Percentiles rank a stretch among this genome's conserved stretches.
Evolutionary conservation across 2,888 invertebrate genomes (phyloP).

Genomic region (Amiota mariae): DNA sequence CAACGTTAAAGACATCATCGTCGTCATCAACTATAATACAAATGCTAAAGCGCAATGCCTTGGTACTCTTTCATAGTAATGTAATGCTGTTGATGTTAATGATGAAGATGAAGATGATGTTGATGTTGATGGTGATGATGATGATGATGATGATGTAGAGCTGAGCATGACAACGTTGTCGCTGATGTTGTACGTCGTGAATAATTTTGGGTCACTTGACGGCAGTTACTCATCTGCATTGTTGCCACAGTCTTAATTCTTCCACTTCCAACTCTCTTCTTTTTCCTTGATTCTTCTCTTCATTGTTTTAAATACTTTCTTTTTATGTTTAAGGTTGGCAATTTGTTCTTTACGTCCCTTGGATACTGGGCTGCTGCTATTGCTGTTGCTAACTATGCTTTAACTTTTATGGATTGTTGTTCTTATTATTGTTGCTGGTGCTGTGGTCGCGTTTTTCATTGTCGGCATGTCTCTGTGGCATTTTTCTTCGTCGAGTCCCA

Average conservation of each 20-base stretch:
- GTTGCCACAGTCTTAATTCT: slow-evolving; percentile 41
- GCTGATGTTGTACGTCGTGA: slow-evolving; percentile 47
- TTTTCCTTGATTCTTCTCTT: no score
- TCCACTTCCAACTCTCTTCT: neutral
- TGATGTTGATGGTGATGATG: neutral
- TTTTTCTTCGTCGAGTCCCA: slow-evolving; percentile 55
- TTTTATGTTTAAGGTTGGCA: neutral
- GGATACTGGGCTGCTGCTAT: slow-evolving; percentile 5
- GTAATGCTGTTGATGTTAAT: neutral
- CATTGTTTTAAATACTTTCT: no score
- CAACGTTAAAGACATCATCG: slow-evolving; percentile 39
- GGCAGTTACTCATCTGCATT: slow-evolving; percentile 66
- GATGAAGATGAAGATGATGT: neutral
- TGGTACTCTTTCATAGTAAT: slow-evolving; percentile 17
- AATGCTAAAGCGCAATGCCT: slow-evolving; percentile 42
- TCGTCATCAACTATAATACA: neutral
- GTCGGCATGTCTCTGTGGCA: slow-evolving; percentile 66
- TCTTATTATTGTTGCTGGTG: slow-evolving; percentile 36
- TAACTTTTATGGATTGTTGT: neutral
- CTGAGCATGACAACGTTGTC: slow-evolving; percentile 12
- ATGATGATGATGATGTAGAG: no score
- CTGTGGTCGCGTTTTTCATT: slow-evolving; percentile 66
- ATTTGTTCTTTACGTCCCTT: neutral
- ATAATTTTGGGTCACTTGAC: slow-evolving; percentile 64
- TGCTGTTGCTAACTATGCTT: slow-evolving; percentile 25